These are phyloP conservation scores for Folsomia candida DNA, from an alignment of 2,888 invertebrate species.

Conservation along the genomic window DNA sequence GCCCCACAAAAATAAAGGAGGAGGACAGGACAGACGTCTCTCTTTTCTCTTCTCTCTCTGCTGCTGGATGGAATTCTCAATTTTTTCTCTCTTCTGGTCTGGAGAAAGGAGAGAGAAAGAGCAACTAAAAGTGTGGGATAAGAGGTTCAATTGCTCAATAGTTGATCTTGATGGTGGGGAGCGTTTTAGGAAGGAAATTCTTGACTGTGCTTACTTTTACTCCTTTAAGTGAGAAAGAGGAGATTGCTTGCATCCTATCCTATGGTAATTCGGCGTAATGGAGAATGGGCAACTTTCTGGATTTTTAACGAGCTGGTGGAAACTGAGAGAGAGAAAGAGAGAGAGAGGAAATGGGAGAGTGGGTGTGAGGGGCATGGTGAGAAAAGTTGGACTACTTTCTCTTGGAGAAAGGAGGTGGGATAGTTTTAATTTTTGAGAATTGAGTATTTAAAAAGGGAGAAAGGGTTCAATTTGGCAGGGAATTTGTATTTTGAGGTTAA, in stretches of 20 bases:
- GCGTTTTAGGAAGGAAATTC: too few species aligned
- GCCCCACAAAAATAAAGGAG: conserved; percentile 42
- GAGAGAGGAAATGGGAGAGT: neutral
- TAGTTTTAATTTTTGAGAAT: too few species aligned
- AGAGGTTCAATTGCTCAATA: neutral
- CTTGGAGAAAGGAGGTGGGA: too few species aligned
- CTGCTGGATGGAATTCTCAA: neutral
- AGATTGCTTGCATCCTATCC: neutral
- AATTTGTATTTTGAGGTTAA: too few species aligned
- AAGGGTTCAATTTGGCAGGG: too few species aligned
- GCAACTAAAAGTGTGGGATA: neutral
- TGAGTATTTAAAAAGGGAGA: too few species aligned
- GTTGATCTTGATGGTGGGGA: neutral
- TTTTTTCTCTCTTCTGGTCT: conserved; percentile 6
- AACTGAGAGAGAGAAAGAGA: neutral
- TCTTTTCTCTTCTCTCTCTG: conserved; percentile 3
- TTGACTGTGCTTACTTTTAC: too few species aligned
- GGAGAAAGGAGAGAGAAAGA: conserved; percentile 3
- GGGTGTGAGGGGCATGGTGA: neutral
- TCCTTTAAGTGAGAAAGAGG: conserved; percentile 5
- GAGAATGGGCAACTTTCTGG: neutral
- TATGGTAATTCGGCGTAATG: neutral
- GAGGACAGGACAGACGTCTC: neutral
- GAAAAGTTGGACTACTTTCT: neutral
- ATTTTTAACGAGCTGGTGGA: neutral